Conservation (phyloP, 2,113 vertebrate species). For the Cephalopterus ornatus region DNA sequence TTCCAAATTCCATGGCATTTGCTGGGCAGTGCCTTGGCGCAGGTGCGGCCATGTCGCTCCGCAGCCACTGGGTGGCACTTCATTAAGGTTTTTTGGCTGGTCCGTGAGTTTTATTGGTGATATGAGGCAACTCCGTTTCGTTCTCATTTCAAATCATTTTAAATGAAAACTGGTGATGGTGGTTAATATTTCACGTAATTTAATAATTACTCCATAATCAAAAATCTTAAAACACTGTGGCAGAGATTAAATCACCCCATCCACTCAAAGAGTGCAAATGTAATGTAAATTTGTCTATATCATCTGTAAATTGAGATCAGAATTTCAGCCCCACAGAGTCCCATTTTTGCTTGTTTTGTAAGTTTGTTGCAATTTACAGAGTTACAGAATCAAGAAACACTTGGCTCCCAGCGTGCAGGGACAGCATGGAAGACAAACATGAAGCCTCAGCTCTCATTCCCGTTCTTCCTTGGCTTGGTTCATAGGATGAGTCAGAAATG, state of each 20-base stretch:
- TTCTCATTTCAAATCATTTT: background rate
- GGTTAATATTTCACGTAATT: background rate
- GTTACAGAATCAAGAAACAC: background rate
- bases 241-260: background rate
- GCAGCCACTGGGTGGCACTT: conserved; percentile 34
- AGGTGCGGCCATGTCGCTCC: background rate
- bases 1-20: rapidly evolving
- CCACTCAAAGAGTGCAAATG: background rate
- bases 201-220: background rate
- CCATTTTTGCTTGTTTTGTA: background rate
- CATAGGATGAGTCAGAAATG: background rate
- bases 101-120: background rate
- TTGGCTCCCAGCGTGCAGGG: rapidly evolving
- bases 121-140: background rate
- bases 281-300: background rate
- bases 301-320: background rate
- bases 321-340: background rate
- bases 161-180: background rate
- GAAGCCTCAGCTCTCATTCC: background rate
- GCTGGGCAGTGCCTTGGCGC: background rate
- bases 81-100: background rate
- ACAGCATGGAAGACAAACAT: background rate
- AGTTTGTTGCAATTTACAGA: background rate
- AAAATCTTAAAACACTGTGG: background rate
- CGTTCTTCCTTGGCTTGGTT: background rate